Conservation (phyloP, 2,888 invertebrate genomes). For the Himalopsyche kuldschensis region DNA sequence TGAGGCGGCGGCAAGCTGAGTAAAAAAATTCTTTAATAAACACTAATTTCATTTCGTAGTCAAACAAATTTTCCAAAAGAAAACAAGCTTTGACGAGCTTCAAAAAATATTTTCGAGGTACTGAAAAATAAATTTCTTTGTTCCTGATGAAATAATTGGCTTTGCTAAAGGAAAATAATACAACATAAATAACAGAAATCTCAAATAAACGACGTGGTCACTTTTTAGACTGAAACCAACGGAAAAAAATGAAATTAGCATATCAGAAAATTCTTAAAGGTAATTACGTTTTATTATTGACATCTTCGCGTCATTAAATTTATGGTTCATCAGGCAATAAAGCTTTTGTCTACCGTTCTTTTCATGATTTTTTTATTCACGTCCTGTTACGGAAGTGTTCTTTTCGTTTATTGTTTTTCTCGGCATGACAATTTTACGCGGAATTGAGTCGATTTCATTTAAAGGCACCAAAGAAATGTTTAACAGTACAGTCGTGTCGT, state of each 20-base stretch:
- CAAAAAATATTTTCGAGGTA: neutral
- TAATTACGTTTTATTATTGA: slow-evolving; percentile 8
- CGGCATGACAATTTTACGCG: neutral
- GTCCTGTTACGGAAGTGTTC: neutral
- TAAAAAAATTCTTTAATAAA: too few relatives aligned
- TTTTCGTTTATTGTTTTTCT: neutral
- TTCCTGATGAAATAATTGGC: neutral
- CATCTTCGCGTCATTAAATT: slow-evolving; percentile 20
- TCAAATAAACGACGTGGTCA: neutral
- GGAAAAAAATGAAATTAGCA: neutral
- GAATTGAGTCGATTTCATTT: neutral
- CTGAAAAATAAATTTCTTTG: neutral
- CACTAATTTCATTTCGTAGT: too few relatives aligned
- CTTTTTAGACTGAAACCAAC: neutral
- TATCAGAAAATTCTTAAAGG: neutral
- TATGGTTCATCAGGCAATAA: slow-evolving; percentile 20
- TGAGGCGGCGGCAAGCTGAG: neutral
- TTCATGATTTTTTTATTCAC: neutral
- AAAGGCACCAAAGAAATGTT: neutral
- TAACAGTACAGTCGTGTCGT: neutral
- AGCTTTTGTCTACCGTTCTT: neutral
- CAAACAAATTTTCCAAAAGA: neutral
- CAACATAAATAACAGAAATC: neutral
- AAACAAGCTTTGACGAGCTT: neutral
- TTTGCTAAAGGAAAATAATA: neutral